Conservation (phyloP, 2,888 invertebrate genomes). For the Thereva unica region DNA sequence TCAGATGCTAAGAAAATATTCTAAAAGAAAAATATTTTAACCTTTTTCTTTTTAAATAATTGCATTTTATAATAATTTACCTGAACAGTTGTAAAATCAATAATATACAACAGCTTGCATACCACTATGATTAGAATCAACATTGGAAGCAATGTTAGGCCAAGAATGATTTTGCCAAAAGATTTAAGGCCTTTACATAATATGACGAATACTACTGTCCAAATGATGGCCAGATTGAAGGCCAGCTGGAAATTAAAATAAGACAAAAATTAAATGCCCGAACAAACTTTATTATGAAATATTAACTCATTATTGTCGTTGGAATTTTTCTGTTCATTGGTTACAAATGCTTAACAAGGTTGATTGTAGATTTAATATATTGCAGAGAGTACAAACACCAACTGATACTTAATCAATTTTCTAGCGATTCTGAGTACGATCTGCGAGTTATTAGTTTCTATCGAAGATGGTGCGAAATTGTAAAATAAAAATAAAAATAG, state of each 20-base stretch:
- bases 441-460: too few relatives aligned
- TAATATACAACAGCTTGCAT: slow-evolving; percentile 50
- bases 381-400: slow-evolving; percentile 27
- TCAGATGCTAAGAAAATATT: slow-evolving; percentile 78
- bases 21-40: slow-evolving; percentile 47
- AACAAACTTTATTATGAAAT: neutral
- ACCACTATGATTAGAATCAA: slow-evolving; percentile 63
- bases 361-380: too few relatives aligned
- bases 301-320: slow-evolving; percentile 35
- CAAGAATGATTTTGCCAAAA: slow-evolving; percentile 64
- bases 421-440: too few relatives aligned
- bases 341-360: too few relatives aligned
- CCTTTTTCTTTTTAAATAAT: neutral
- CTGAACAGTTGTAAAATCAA: slow-evolving; percentile 49
- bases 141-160: slow-evolving; percentile 77
- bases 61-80: slow-evolving; percentile 34
- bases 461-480: too few relatives aligned
- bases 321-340: neutral
- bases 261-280: slow-evolving; percentile 24
- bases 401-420: neutral
- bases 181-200: slow-evolving; percentile 81
- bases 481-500: too few relatives aligned
- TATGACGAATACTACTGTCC: slow-evolving; percentile 87
- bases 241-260: slow-evolving; percentile 75
- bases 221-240: slow-evolving; percentile 86